A percentile compares a stretch with the other conserved stretches of the same genome.
These are phyloP conservation scores for rabbit (Oryctolagus cuniculus) DNA, from an alignment of 2,113 vertebrate species.

Conservation along the genomic window DNA sequence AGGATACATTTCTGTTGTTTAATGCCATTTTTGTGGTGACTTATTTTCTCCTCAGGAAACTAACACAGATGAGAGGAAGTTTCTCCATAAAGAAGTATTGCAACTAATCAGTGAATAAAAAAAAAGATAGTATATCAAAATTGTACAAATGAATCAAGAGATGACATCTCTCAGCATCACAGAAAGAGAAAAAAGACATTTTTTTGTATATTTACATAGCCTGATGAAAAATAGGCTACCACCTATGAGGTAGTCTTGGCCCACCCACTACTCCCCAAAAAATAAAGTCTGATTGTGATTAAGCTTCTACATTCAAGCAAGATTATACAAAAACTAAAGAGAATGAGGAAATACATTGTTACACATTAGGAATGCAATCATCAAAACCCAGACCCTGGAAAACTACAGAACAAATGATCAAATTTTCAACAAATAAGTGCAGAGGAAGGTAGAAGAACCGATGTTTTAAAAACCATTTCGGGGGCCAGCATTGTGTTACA, in stretches of 20 bases:
- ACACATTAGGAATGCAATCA: background rate
- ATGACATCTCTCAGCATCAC: background rate
- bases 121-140: background rate
- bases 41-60: background rate
- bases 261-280: background rate
- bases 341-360: background rate
- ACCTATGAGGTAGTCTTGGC: background rate
- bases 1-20: slow-evolving; percentile 14
- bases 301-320: background rate
- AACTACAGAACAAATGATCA: background rate
- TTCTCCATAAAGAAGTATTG: background rate
- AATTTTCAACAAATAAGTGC: slow-evolving; percentile 31
- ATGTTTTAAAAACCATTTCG: background rate
- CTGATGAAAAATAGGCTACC: background rate
- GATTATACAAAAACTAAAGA: background rate
- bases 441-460: background rate
- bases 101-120: background rate
- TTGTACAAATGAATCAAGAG: slow-evolving; percentile 7
- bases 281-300: background rate
- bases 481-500: too few relatives aligned
- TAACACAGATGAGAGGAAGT: background rate
- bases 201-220: background rate
- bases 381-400: background rate
- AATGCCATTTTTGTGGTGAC: background rate
- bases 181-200: background rate